Conservation (phyloP, 2,113 vertebrate species). For the Orthonyx spaldingii region DNA sequence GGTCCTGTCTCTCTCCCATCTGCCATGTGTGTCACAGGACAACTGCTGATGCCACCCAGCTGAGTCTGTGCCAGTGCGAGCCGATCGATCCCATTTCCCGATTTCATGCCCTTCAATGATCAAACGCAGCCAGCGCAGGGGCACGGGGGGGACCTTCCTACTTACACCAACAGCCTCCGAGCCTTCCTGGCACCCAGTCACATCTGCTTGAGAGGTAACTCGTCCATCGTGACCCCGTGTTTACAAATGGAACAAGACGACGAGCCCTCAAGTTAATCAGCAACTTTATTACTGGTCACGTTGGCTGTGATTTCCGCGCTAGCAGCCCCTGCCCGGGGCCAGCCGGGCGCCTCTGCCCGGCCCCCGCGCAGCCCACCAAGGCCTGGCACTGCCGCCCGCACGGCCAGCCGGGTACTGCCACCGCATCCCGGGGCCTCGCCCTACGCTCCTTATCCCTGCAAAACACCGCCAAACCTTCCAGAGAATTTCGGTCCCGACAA, state of each 20-base stretch:
- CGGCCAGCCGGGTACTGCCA: background rate
- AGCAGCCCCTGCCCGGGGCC: background rate
- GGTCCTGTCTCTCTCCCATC: background rate
- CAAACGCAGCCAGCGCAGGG: background rate
- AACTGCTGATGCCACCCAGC: background rate
- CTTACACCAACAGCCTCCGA: background rate
- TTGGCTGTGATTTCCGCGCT: background rate
- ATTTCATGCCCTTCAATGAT: background rate
- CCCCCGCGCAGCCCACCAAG: background rate
- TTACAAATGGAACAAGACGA: background rate
- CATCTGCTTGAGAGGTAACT: accelerated
- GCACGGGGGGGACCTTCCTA: background rate
- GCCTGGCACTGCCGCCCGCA: background rate
- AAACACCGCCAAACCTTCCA: background rate
- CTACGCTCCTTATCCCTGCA: background rate
- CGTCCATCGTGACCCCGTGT: background rate
- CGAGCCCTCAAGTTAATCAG: background rate
- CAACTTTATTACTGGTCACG: background rate
- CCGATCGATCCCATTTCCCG: background rate
- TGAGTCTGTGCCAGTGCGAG: background rate
- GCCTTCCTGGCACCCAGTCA: accelerated
- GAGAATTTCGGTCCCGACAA: background rate
- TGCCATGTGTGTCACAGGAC: background rate
- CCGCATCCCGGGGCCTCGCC: background rate
- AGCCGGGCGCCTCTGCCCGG: background rate